These are phyloP conservation scores for Griposia aprilina DNA, from an alignment of 2,888 invertebrate genomes.

Conservation along the genomic window DNA sequence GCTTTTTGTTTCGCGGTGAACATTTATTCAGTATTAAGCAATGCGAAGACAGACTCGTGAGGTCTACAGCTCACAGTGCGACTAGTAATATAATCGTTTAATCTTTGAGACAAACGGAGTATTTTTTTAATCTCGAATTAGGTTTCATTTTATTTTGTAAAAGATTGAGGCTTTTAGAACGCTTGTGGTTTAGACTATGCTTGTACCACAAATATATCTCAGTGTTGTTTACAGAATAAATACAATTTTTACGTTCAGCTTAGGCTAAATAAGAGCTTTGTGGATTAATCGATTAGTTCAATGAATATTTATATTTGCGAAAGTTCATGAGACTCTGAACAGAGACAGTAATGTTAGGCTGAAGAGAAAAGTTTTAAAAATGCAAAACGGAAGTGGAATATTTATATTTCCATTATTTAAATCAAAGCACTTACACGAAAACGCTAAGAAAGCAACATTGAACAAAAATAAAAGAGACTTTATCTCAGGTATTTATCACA, in stretches of 20 bases:
- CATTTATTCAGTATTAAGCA: too few relatives aligned
- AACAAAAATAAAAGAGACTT: slow-evolving; percentile 15
- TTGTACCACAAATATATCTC: slow-evolving; percentile 13
- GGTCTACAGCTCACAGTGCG: too few relatives aligned
- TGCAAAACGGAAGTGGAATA: background rate
- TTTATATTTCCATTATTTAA: slow-evolving; percentile 29
- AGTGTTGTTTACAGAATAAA: slow-evolving; percentile 13
- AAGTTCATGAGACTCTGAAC: background rate
- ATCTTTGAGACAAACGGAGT: slow-evolving; percentile 15
- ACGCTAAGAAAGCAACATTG: slow-evolving; percentile 30
- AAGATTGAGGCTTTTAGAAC: background rate
- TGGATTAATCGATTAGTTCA: background rate
- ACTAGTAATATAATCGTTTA: slow-evolving; percentile 1
- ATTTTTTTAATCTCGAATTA: slow-evolving; percentile 15
- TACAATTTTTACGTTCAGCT: slow-evolving; percentile 21
- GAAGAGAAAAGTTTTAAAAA: background rate
- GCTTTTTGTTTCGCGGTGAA: too few relatives aligned
- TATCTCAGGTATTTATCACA: slow-evolving; percentile 57
- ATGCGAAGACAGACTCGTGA: too few relatives aligned
- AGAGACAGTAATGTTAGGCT: background rate
- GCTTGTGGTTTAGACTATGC: slow-evolving; percentile 16
- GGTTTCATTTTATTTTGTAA: slow-evolving; percentile 20
- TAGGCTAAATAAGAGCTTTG: slow-evolving; percentile 2
- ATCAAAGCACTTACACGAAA: slow-evolving; percentile 26
- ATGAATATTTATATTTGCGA: slow-evolving; percentile 2